Conservation (phyloP, 2,888 invertebrate genomes). For the Adineta ricciae region DNA sequence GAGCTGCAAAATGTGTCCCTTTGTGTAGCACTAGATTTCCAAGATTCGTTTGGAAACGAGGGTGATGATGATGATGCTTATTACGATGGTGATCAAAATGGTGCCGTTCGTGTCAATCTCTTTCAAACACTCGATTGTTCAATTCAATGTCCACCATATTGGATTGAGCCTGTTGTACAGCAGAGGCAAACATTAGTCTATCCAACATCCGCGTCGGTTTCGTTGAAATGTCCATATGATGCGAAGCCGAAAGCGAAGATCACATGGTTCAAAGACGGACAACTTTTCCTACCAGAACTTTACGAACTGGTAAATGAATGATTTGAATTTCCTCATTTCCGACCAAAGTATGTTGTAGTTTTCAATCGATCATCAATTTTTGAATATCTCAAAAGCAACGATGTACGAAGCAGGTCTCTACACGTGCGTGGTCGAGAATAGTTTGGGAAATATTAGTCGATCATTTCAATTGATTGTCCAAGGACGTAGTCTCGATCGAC, state of each 20-base stretch:
- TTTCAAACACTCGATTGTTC: slow-evolving; percentile 10
- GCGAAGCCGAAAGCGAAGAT: neutral
- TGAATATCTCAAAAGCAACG: slow-evolving; percentile 6
- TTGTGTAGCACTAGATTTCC: neutral
- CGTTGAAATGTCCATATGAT: neutral
- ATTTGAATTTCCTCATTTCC: too few relatives aligned
- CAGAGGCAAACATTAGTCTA: slow-evolving; percentile 12
- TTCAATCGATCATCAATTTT: neutral
- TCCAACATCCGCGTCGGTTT: neutral
- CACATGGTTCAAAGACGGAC: neutral
- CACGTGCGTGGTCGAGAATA: neutral
- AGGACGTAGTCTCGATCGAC: slow-evolving; percentile 10
- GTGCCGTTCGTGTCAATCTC: neutral
- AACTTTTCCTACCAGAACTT: neutral
- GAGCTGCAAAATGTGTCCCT: too few relatives aligned
- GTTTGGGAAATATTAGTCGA: neutral
- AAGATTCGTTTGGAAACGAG: neutral
- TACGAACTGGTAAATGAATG: neutral
- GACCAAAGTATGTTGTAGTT: too few relatives aligned
- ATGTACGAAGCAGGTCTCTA: neutral
- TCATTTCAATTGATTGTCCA: neutral
- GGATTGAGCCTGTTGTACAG: neutral
- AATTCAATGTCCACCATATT: neutral
- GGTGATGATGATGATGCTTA: neutral
- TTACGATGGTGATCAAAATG: slow-evolving; percentile 11